Evolutionary conservation across 2,113 vertebrate species (phyloP).

Genomic region (Oncorhynchus tshawytscha): DNA sequence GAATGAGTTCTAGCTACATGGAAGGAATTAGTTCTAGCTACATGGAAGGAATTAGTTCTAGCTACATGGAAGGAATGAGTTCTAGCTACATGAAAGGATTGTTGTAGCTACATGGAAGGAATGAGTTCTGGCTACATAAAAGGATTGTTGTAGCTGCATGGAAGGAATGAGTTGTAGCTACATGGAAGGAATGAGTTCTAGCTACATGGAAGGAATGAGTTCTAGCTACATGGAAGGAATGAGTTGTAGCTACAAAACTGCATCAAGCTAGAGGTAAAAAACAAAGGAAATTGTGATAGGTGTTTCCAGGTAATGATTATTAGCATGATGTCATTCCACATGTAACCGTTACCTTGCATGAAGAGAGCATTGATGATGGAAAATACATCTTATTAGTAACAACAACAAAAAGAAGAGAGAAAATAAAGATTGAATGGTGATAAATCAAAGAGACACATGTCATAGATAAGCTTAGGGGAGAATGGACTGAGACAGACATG

Average conservation of each 20-base stretch:
- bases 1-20: not conserved
- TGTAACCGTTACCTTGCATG: constrained; percentile 59
- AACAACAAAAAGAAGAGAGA: constrained; percentile 42
- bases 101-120: not conserved
- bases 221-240: not conserved
- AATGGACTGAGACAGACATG: not conserved
- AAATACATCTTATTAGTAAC: constrained; percentile 59
- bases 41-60: not conserved
- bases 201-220: not conserved
- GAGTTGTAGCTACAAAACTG: not conserved
- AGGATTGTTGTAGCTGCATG: too few species aligned
- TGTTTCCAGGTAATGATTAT: constrained; percentile 20
- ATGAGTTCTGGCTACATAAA: not conserved
- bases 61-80: not conserved
- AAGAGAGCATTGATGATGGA: constrained; percentile 57
- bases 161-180: not conserved
- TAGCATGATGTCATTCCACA: constrained; percentile 40
- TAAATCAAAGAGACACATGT: not conserved
- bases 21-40: not conserved
- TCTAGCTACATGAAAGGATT: not conserved
- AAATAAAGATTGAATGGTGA: not conserved
- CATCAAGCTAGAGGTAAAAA: constrained; percentile 19
- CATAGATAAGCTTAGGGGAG: not conserved
- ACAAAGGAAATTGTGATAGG: constrained; percentile 17
- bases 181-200: not conserved